A percentile compares a stretch with the other conserved stretches of the same genome.
phyloP scores from a whole-genome alignment of 2,113 vertebrate genomes.

The Mus spicilegus region DNA sequence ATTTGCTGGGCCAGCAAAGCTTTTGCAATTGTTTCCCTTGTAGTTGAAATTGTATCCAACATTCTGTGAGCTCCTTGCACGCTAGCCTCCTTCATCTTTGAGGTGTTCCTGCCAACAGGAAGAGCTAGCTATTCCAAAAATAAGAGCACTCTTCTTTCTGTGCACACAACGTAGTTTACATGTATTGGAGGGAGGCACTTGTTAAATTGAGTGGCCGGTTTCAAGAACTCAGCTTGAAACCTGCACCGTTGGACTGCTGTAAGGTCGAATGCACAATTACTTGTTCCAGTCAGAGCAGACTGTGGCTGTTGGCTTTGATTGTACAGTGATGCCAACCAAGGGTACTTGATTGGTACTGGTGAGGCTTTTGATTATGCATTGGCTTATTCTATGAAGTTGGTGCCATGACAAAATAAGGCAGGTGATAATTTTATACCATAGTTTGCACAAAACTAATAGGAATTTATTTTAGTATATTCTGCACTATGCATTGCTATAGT shows the following conservation, averaged over 20 bases:
- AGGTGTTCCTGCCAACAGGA: constrained; percentile 84
- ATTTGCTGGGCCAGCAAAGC: constrained; percentile 61
- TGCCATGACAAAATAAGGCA: constrained; percentile 69
- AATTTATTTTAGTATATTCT: constrained; percentile 74
- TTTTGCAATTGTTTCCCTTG: constrained; percentile 70
- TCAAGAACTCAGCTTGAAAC: constrained; percentile 80
- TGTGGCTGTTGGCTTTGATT: constrained; percentile 75
- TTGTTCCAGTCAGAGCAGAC: constrained; percentile 79
- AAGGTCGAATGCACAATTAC: constrained; percentile 69
- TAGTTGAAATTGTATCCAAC: constrained; percentile 79
- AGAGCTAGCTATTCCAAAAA: constrained; percentile 85
- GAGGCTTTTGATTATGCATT: constrained; percentile 67
- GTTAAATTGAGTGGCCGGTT: constrained; percentile 70
- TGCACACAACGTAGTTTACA: constrained; percentile 85
- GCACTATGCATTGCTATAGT: constrained; percentile 57
- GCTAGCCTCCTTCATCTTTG: constrained; percentile 84
- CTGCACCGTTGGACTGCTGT: constrained; percentile 66
- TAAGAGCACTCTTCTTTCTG: constrained; percentile 82
- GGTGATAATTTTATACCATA: constrained; percentile 62
- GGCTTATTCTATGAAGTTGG: constrained; percentile 71
- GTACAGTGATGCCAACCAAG: constrained; percentile 66
- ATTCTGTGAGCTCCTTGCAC: constrained; percentile 81
- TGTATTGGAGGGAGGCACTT: constrained; percentile 81
- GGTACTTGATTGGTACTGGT: constrained; percentile 49
- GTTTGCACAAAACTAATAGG: constrained; percentile 74